These are phyloP conservation scores for Rhodophaea formosa DNA, from an alignment of 2,888 invertebrate genomes.

Conservation along the genomic window DNA sequence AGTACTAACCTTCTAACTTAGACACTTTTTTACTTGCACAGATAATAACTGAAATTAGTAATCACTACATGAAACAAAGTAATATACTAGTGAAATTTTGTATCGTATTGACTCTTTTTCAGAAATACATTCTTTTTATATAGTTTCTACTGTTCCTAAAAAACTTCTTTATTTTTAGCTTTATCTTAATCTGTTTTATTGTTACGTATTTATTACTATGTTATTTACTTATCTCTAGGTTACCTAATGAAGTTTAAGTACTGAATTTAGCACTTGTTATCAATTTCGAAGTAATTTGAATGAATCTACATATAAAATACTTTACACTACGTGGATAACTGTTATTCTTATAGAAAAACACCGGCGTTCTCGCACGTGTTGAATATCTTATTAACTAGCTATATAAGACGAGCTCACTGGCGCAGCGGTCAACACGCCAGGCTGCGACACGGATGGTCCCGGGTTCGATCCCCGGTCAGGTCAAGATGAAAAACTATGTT, in stretches of 20 bases:
- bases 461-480: no score
- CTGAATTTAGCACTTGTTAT: not conserved
- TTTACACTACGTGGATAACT: not conserved
- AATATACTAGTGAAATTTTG: not conserved
- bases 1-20: no score
- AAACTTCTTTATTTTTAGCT: not conserved
- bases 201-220: not conserved
- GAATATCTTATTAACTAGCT: not conserved
- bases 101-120: not conserved
- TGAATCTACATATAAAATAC: not conserved
- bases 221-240: not conserved
- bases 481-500: no score
- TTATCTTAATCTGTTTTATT: not conserved
- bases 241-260: no score
- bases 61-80: not conserved
- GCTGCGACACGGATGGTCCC: no score
- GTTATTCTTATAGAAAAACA: not conserved
- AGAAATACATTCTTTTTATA: not conserved
- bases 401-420: no score
- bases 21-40: no score
- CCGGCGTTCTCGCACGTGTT: not conserved
- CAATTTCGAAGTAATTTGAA: not conserved
- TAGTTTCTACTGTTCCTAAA: not conserved
- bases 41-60: not conserved
- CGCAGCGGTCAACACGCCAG: no score